Evolutionary conservation across 2,797 vertebrate species (phyloP).

Genomic region (Calcarius lapponicus): DNA sequence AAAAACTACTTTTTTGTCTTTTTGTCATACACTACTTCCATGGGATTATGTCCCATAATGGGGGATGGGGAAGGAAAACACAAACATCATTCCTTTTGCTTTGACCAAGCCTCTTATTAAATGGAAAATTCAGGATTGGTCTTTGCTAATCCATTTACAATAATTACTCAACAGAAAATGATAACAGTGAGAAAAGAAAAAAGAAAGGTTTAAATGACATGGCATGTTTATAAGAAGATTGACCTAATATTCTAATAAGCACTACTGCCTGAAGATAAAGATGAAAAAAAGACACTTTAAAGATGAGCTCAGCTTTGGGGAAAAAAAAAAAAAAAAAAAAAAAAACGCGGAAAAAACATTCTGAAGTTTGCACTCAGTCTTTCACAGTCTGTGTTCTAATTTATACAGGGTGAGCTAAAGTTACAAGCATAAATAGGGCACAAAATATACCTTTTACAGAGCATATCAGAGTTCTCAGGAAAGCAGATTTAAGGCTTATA

Average conservation of each 20-base stretch:
- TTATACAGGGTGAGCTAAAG: not conserved
- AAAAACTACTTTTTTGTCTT: not conserved
- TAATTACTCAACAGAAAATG: not conserved
- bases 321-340: fast-evolving
- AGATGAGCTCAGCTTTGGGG: not conserved
- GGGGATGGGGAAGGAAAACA: not conserved
- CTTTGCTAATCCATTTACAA: not conserved
- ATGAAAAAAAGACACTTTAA: slow-evolving; percentile 15
- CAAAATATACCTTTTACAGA: not conserved
- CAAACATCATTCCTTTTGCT: not conserved
- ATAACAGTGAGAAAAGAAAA: not conserved
- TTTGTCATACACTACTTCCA: not conserved
- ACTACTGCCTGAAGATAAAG: slow-evolving; percentile 13
- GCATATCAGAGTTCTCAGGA: not conserved
- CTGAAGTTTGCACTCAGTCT: not conserved
- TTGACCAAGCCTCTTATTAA: not conserved
- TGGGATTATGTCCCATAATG: not conserved
- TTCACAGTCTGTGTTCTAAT: not conserved
- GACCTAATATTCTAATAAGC: slow-evolving; percentile 62
- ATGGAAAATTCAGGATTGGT: not conserved
- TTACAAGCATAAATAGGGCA: not conserved
- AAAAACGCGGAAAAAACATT: fast-evolving
- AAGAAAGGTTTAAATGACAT: slow-evolving; percentile 1
- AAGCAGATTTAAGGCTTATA: slow-evolving; percentile 25
- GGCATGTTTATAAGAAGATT: slow-evolving; percentile 44